Evolutionary conservation across 2,797 vertebrate species (phyloP).

Genomic region (Alca torda): DNA sequence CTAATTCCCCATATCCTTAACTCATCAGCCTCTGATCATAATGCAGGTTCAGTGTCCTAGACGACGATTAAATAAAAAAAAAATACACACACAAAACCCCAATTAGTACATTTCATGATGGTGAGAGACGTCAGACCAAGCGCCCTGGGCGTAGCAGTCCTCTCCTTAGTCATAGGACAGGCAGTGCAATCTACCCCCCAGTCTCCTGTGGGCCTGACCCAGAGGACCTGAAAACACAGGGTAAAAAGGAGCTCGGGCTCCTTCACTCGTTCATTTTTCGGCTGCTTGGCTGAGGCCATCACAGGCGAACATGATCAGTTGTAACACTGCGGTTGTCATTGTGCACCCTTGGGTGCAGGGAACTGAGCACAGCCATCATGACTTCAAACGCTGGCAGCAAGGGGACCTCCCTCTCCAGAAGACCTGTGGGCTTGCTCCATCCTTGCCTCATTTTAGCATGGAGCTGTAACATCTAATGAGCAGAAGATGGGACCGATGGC

Average conservation of each 20-base stretch:
- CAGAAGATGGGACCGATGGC: not conserved
- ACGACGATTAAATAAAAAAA: conserved; percentile 13
- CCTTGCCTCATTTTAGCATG: not conserved
- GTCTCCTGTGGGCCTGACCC: not conserved
- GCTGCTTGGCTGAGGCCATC: not conserved
- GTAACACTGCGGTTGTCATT: not conserved
- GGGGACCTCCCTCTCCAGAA: not conserved
- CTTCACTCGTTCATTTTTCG: not conserved
- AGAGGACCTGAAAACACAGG: not conserved
- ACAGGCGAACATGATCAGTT: fast-evolving
- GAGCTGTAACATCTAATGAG: not conserved
- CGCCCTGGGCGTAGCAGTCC: not conserved
- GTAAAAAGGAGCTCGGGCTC: not conserved
- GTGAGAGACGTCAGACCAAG: not conserved
- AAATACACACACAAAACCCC: not conserved
- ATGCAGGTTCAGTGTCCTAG: conserved; percentile 19
- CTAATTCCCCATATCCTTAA: conserved; percentile 28
- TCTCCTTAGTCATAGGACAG: not conserved
- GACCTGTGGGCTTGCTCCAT: not conserved
- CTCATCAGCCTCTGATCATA: conserved; percentile 41
- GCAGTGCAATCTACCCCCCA: not conserved
- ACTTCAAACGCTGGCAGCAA: not conserved
- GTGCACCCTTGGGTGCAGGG: fast-evolving
- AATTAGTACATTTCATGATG: conserved; percentile 13
- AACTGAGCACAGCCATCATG: not conserved